Conservation (phyloP, 2,113 vertebrate species). For the western clawed frog (Xenopus tropicalis) region UCB_Xtro_10.0 CM004443.2:108310001-108310500, state of each 20-base stretch:
- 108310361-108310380: not conserved
- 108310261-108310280: not conserved
- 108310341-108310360: not conserved
- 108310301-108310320: not conserved
- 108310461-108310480: not conserved
- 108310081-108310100: not conserved
- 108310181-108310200: no score
- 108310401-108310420: constrained; percentile 28
- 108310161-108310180: not conserved
- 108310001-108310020: no score
- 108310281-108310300: not conserved
- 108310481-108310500: not conserved
- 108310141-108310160: not conserved
- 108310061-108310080: not conserved
- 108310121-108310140: constrained; percentile 8
- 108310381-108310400: constrained; percentile 12
- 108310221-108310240: no score
- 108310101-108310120: constrained; percentile 1
- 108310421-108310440: not conserved
- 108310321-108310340: not conserved
- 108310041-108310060: constrained; percentile 12
- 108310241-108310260: no score
- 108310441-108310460: not conserved
- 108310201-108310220: no score
- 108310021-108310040: constrained; percentile 14